Evolutionary conservation across 2,888 invertebrate genomes (phyloP).

Genomic region (Parasteatoda lunata): DNA sequence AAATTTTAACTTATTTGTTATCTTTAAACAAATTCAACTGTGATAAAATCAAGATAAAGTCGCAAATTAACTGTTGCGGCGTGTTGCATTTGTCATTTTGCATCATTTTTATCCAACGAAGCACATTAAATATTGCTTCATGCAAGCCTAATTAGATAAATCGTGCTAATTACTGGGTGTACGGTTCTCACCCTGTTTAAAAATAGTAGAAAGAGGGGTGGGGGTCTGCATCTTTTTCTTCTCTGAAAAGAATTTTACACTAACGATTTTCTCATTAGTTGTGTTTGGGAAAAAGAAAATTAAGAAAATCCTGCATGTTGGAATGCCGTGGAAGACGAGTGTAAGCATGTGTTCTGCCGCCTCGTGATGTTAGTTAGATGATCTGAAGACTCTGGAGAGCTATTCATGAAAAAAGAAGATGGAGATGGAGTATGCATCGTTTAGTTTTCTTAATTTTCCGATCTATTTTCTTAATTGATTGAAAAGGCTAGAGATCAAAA

Average conservation of each 20-base stretch:
- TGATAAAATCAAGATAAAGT: too few species aligned
- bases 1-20: too few species aligned
- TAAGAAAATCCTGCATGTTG: neutral
- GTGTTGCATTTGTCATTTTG: neutral
- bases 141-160: neutral
- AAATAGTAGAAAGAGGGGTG: neutral
- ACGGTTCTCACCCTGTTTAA: neutral
- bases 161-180: neutral
- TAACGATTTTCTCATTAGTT: slow-evolving; percentile 55
- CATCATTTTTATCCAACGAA: neutral
- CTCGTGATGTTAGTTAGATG: slow-evolving; percentile 6
- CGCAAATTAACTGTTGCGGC: neutral
- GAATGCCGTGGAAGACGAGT: slow-evolving; percentile 10
- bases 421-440: neutral
- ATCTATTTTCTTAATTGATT: neutral
- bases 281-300: slow-evolving; percentile 3
- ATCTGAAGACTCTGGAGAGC: neutral
- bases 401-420: neutral
- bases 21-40: too few species aligned
- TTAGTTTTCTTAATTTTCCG: neutral
- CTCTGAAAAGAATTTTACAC: slow-evolving; percentile 27
- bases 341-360: slow-evolving; percentile 51
- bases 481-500: neutral
- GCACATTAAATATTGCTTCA: neutral
- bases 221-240: neutral